Evolutionary conservation across 2,113 vertebrate genomes (phyloP), one percentile per base, ranked within the genome.

Genomic region (Australoheros scitulus): DNA sequence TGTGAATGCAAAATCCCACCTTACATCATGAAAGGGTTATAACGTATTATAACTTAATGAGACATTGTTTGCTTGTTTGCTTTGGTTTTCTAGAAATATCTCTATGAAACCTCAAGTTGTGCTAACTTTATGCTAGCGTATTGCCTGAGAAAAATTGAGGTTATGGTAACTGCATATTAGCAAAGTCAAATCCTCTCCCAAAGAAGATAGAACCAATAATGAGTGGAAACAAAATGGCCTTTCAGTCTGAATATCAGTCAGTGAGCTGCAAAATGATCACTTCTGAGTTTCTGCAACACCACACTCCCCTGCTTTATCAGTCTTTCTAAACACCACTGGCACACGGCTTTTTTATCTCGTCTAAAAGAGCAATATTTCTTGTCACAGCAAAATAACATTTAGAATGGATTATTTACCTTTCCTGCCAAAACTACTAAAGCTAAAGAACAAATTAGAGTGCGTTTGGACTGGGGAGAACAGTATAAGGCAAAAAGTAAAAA

Each of bases 361-460:
- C 80, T 83, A 57, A 83, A 80, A 36, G 64, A 84, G 83, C 79
- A 88, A 88, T 92, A 88, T 79, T 87, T 90, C 64, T 79, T 83
- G 81, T 84, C 82, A 86, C 76, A 57, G 82, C 65, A 85, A 82
- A 90, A 91, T 88, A 85, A 92, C 90, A 74, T 89, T 87, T 81
- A 83, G 85, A 84, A 85, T 89, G 60, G 86, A 92, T 92, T 93
- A 93, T 94, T 93, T 93, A 90, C 84, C 81, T 50, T 57, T 43
- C 11, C 90, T 90, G 79, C 88, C 91, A 91, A 94, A 83, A 36
- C 79, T 64, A 84, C 93, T 90, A 89, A 85, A 81, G 84, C 72
- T 11, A 86, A 76, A 86, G 38, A 90, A 76, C 80, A 68, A 86
- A 82, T 84, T 34, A 77, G 77, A 15, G 34, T 63, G 64, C 43